Conservation (phyloP, 2,888 invertebrate genomes). For the Dioctria rufipes region DNA sequence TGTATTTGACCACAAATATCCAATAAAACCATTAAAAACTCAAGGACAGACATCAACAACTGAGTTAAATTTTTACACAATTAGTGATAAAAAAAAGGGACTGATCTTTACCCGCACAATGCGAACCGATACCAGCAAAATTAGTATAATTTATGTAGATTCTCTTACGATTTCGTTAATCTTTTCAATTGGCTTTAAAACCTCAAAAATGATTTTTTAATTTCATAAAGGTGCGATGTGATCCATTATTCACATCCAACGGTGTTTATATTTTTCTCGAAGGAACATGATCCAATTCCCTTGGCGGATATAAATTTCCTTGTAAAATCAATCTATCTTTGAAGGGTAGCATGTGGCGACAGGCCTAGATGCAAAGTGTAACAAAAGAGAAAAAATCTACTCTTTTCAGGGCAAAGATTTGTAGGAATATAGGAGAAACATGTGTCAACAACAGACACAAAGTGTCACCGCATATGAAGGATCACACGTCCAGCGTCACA, state of each 20-base stretch:
- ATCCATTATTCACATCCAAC: constrained; percentile 16
- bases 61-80: no score
- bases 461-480: constrained; percentile 50
- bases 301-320: background rate
- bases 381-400: constrained; percentile 22
- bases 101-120: no score
- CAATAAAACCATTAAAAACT: constrained; percentile 2
- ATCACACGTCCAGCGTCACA: constrained; percentile 23
- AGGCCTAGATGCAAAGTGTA: constrained; percentile 47
- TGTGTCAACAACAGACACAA: constrained; percentile 44
- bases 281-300: constrained; percentile 35
- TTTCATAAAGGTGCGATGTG: constrained; percentile 32
- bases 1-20: background rate
- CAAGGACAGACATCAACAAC: background rate
- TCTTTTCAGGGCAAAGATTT: constrained; percentile 32
- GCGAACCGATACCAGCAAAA: no score
- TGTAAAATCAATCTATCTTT: constrained; percentile 53
- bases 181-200: no score
- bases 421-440: constrained; percentile 22
- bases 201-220: constrained; percentile 33
- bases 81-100: no score
- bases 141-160: no score
- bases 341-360: constrained; percentile 58
- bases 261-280: background rate
- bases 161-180: no score